phyloP scores from a whole-genome alignment of 2,888 invertebrate genomes.

The Apeira syringaria region DNA sequence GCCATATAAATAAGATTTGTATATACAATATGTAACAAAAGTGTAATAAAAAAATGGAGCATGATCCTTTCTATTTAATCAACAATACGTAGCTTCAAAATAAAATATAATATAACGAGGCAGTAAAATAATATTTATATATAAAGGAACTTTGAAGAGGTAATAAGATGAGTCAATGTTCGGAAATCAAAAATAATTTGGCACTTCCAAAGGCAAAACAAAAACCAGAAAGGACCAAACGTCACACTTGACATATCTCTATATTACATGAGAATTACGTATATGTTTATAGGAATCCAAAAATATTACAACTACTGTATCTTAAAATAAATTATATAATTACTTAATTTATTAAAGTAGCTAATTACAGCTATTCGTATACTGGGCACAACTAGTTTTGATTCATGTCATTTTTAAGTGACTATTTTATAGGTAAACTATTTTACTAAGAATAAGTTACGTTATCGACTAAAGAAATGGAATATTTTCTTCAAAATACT shows the following conservation, averaged over 20 bases:
- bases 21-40: slow-evolving; percentile 72
- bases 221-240: slow-evolving; percentile 62
- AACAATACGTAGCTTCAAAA: slow-evolving; percentile 37
- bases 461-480: slow-evolving; percentile 80
- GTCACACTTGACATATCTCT: slow-evolving; percentile 28
- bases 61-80: slow-evolving; percentile 62
- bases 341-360: slow-evolving; percentile 59
- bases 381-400: slow-evolving; percentile 84
- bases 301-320: slow-evolving; percentile 82
- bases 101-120: slow-evolving; percentile 25
- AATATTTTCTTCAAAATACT: slow-evolving; percentile 72
- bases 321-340: slow-evolving; percentile 81
- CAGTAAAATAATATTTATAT: slow-evolving; percentile 44
- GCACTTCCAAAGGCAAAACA: slow-evolving; percentile 66
- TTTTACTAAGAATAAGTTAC: slow-evolving; percentile 80
- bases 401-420: slow-evolving; percentile 81
- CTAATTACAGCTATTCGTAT: slow-evolving; percentile 82
- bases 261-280: slow-evolving; percentile 72
- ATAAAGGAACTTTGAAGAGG: slow-evolving; percentile 61
- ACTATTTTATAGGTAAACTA: slow-evolving; percentile 75
- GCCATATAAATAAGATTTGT: slow-evolving; percentile 56
- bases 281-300: slow-evolving; percentile 83
- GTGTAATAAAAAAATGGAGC: slow-evolving; percentile 52
- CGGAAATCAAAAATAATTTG: slow-evolving; percentile 64
- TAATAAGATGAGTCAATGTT: slow-evolving; percentile 54